Conservation (phyloP, 2,888 invertebrate species). For the Laothoe populi region DNA sequence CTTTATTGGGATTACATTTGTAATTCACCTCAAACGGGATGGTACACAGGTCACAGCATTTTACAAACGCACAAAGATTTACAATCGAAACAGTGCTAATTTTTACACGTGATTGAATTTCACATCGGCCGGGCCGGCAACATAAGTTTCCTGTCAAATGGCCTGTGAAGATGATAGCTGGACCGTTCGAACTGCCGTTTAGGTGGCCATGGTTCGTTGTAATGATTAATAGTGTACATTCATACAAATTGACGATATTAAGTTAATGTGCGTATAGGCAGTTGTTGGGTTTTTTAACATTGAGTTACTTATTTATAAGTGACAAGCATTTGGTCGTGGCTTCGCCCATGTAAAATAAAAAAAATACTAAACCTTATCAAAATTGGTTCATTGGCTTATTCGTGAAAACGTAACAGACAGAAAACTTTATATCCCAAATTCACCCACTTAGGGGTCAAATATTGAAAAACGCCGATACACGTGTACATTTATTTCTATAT, state of each 20-base stretch:
- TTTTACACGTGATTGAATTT: slow-evolving; percentile 17
- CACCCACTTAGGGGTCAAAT: no score
- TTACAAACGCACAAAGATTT: slow-evolving; percentile 15
- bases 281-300: no score
- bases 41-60: background rate
- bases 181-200: slow-evolving; percentile 32
- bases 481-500: no score
- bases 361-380: no score
- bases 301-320: no score
- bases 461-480: no score
- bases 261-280: no score
- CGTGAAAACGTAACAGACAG: no score
- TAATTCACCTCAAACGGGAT: slow-evolving; percentile 15
- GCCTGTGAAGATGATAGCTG: slow-evolving; percentile 43
- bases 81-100: slow-evolving; percentile 9
- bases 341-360: no score
- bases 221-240: slow-evolving; percentile 3
- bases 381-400: no score
- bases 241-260: slow-evolving; percentile 1
- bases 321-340: no score
- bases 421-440: no score
- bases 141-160: slow-evolving; percentile 35
- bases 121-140: slow-evolving; percentile 7
- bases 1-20: slow-evolving; percentile 14
- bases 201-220: background rate